Conservation (phyloP, 1,140 invertebrate genomes). For the Linepithema humile region DNA sequence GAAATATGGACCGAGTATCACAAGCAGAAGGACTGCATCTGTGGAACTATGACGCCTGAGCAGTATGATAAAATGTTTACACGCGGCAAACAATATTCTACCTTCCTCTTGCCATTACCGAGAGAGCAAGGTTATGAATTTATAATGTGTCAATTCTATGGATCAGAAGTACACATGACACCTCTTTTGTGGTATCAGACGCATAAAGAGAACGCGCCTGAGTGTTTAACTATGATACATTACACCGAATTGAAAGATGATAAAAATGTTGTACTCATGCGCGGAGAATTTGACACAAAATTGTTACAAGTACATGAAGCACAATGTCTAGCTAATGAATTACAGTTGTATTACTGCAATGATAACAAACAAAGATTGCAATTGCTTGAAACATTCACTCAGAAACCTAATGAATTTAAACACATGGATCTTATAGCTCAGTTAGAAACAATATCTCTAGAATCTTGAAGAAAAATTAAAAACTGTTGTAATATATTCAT, state of each 20-base stretch:
- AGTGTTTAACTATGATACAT: constrained; percentile 93
- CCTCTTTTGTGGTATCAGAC: constrained; percentile 94
- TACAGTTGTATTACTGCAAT: constrained; percentile 93
- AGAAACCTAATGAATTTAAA: constrained; percentile 90
- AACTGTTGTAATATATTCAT: constrained; percentile 21
- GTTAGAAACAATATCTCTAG: constrained; percentile 89
- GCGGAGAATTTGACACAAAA: constrained; percentile 94
- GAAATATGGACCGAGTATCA: constrained; percentile 93
- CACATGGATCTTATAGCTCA: constrained; percentile 93
- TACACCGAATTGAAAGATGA: constrained; percentile 91
- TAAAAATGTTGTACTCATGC: constrained; percentile 94
- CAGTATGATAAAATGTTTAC: constrained; percentile 86
- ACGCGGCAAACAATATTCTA: constrained; percentile 86
- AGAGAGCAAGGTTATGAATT: constrained; percentile 95
- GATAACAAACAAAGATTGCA: constrained; percentile 87
- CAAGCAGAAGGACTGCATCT: constrained; percentile 89
- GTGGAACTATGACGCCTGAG: constrained; percentile 87
- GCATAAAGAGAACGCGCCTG: constrained; percentile 96
- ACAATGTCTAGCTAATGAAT: constrained; percentile 93
- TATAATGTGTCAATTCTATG: constrained; percentile 91
- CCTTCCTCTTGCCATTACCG: constrained; percentile 93
- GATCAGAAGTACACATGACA: constrained; percentile 93
- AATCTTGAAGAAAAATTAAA: constrained; percentile 45
- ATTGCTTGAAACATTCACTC: constrained; percentile 90
- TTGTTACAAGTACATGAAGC: constrained; percentile 91